phyloP scores from a whole-genome alignment of 2,113 vertebrate genomes.

The Pelodiscus sinensis region DNA sequence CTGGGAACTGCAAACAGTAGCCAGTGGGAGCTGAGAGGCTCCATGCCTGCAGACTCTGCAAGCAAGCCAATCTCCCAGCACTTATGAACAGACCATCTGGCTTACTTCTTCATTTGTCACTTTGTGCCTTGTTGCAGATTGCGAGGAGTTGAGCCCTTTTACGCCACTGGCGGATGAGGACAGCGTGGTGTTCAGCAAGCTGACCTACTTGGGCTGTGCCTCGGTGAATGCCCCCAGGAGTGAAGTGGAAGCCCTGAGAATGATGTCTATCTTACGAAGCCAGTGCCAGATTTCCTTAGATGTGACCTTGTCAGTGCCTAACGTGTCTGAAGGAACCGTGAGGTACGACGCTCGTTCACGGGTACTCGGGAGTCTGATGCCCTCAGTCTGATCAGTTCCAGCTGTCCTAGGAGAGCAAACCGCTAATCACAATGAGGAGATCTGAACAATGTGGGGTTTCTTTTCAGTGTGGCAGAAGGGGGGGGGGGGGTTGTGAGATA shows the following conservation, averaged over 20 bases:
- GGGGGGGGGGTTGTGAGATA: background rate
- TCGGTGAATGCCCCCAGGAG: slow-evolving; percentile 97
- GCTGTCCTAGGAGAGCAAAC: background rate
- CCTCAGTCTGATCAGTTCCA: accelerated
- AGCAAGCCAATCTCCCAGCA: too few relatives aligned
- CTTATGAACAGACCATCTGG: background rate
- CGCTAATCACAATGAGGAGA: background rate
- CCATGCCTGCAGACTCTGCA: too few relatives aligned
- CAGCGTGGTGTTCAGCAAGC: slow-evolving; percentile 97
- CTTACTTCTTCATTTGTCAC: background rate
- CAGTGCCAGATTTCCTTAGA: slow-evolving; percentile 94
- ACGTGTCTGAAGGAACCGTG: slow-evolving; percentile 96
- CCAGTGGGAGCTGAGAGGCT: too few relatives aligned
- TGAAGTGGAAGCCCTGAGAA: slow-evolving; percentile 95
- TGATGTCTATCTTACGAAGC: slow-evolving; percentile 95
- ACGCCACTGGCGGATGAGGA: slow-evolving; percentile 93
- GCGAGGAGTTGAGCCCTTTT: slow-evolving; percentile 82
- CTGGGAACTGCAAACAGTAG: too few relatives aligned
- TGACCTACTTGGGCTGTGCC: slow-evolving; percentile 96
- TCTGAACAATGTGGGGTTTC: background rate
- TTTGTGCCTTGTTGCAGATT: slow-evolving; percentile 60
- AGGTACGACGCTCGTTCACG: slow-evolving; percentile 76
- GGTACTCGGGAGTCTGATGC: background rate
- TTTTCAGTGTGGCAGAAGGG: background rate
- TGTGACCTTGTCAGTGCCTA: slow-evolving; percentile 95